A percentile compares a stretch with the other conserved stretches of the same genome.
phyloP scores from a whole-genome alignment of 2,797 vertebrate genomes.

The Labroides dimidiatus region DNA sequence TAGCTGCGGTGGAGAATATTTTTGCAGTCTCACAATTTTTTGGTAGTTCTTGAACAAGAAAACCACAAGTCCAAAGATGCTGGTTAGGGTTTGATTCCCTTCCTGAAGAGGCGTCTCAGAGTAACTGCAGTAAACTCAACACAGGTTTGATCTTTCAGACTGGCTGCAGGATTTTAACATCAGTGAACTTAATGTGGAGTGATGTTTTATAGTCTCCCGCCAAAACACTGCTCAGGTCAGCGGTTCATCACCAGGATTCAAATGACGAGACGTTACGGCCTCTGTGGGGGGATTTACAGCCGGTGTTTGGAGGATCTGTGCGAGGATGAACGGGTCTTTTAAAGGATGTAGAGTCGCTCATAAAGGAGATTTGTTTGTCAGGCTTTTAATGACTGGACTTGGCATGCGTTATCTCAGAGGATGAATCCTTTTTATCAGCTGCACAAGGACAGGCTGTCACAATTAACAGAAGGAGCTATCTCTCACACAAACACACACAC shows the following conservation, averaged over 20 bases:
- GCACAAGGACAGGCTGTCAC: constrained; percentile 57
- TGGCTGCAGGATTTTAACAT: neutral
- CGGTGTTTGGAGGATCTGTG: constrained; percentile 70
- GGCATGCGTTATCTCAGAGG: constrained; percentile 45
- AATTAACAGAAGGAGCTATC: constrained; percentile 42
- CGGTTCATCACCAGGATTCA: constrained; percentile 52
- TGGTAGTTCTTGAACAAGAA: neutral
- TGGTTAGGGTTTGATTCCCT: neutral
- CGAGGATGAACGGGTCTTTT: constrained; percentile 67
- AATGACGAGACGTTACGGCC: constrained; percentile 56
- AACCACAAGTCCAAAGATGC: constrained; percentile 20
- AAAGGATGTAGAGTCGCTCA: constrained; percentile 70
- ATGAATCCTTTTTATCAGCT: constrained; percentile 59
- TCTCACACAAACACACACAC: no score
- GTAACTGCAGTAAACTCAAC: no score
- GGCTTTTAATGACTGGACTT: constrained; percentile 67
- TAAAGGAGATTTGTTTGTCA: constrained; percentile 77
- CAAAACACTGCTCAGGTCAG: constrained; percentile 47
- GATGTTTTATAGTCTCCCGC: constrained; percentile 29
- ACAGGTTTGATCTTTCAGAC: neutral
- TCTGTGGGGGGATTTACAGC: constrained; percentile 70
- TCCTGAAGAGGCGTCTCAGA: neutral
- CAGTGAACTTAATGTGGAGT: constrained; percentile 4
- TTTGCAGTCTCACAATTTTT: constrained; percentile 18
- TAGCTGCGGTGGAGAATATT: neutral